These are phyloP conservation scores for Ornithoptera priamus DNA, from an alignment of 2,888 invertebrate species.

Conservation along the genomic window DNA sequence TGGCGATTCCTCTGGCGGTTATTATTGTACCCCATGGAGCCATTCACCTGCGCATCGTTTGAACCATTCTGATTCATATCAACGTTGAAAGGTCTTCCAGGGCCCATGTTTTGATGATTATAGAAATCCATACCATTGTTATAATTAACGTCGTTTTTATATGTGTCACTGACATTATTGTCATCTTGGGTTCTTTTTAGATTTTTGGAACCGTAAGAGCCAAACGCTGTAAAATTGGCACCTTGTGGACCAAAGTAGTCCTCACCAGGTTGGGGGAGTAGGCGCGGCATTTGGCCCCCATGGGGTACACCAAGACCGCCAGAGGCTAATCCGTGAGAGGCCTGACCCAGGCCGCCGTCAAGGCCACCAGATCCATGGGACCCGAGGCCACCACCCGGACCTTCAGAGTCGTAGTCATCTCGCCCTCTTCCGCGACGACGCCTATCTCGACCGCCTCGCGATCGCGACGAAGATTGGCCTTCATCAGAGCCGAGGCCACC, in stretches of 20 bases:
- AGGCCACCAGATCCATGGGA: constrained; percentile 46
- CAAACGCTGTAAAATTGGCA: constrained; percentile 73
- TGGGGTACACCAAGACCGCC: constrained; percentile 73
- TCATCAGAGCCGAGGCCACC: constrained; percentile 40
- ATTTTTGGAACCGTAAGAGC: constrained; percentile 64
- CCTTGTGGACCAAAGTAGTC: constrained; percentile 59
- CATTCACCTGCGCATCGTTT: constrained; percentile 63
- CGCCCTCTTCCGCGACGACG: constrained; percentile 73
- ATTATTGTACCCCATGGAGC: constrained; percentile 75
- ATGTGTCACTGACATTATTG: constrained; percentile 44
- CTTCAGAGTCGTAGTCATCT: constrained; percentile 49
- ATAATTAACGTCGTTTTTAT: constrained; percentile 37
- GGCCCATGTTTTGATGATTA: constrained; percentile 61
- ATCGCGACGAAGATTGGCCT: constrained; percentile 43
- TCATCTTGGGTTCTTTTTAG: constrained; percentile 51
- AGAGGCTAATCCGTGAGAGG: constrained; percentile 54
- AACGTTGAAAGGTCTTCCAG: constrained; percentile 57
- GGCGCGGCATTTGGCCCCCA: constrained; percentile 72
- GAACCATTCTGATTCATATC: constrained; percentile 52
- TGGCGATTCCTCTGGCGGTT: constrained; percentile 77
- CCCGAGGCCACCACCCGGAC: constrained; percentile 45
- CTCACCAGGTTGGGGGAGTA: constrained; percentile 61
- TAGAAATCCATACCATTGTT: constrained; percentile 50
- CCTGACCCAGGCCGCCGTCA: constrained; percentile 54
- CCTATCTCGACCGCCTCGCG: constrained; percentile 59